These are phyloP conservation scores for Dinomys branickii DNA, from an alignment of 2,113 vertebrate genomes.

Conservation along the genomic window DNA sequence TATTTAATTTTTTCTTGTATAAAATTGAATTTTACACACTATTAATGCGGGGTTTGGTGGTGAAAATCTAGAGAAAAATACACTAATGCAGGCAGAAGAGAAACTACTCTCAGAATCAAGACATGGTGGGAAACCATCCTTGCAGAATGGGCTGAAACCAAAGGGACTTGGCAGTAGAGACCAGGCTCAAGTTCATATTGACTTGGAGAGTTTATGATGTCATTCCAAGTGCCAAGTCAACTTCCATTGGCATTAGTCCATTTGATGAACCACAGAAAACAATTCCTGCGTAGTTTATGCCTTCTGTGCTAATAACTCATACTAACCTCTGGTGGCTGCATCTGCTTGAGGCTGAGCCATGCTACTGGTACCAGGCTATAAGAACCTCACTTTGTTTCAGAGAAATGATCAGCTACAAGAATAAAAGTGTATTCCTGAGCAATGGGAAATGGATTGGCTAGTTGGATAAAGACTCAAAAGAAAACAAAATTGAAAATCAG, in stretches of 20 bases:
- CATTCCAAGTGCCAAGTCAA: background rate
- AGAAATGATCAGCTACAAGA: background rate
- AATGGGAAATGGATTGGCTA: background rate
- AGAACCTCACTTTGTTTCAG: background rate
- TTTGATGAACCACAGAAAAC: background rate
- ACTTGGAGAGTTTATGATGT: background rate
- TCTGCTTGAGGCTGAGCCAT: background rate
- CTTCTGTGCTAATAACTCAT: background rate
- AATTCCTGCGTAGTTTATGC: background rate
- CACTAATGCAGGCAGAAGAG: background rate
- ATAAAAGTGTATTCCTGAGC: background rate
- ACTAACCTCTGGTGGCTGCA: background rate
- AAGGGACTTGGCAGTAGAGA: background rate
- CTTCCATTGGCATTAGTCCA: background rate
- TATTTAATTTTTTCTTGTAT: background rate
- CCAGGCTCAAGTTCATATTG: background rate
- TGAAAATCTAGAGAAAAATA: background rate
- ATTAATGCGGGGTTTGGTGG: background rate
- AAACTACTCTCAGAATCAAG: background rate
- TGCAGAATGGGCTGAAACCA: background rate
- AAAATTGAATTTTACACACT: background rate
- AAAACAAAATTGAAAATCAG: background rate
- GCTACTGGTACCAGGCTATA: accelerated
- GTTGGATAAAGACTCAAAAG: background rate
- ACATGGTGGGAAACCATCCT: background rate